phyloP scores from a whole-genome alignment of 2,797 vertebrate species.

The Pantherophis alleghaniensis region DNA sequence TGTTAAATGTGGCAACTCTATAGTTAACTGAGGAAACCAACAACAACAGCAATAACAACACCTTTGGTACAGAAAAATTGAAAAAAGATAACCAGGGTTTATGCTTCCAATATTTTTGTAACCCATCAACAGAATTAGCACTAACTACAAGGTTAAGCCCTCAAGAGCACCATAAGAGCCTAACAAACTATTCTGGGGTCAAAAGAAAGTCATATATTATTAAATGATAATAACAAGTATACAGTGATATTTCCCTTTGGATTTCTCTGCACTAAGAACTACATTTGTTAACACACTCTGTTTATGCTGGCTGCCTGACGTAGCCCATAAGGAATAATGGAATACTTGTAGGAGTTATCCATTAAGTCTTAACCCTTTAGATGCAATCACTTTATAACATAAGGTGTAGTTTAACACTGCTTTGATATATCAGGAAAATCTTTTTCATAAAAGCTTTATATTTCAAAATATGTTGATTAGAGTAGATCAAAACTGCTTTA shows the following conservation, averaged over 20 bases:
- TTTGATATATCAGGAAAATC: not conserved
- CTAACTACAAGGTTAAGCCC: not conserved
- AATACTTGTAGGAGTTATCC: not conserved
- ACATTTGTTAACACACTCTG: not conserved
- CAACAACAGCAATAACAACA: not conserved
- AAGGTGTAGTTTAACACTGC: not conserved
- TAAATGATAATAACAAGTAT: not conserved
- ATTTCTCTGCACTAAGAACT: not conserved
- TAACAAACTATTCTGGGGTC: not conserved
- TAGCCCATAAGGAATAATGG: not conserved
- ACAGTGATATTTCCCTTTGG: not conserved
- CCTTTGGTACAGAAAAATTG: not conserved
- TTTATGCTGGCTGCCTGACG: not conserved
- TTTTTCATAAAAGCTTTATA: not conserved
- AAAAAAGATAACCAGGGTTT: not conserved
- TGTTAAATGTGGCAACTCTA: slow-evolving; percentile 3
- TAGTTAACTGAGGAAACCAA: not conserved
- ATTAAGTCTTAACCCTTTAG: not conserved
- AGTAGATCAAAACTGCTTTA: not conserved
- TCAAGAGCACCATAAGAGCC: not conserved
- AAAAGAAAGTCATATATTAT: slow-evolving; percentile 4
- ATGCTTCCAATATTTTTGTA: not conserved
- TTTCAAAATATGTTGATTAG: not conserved
- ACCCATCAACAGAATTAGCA: slow-evolving; percentile 6
- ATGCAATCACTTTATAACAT: not conserved